phyloP scores from a whole-genome alignment of 2,113 vertebrate species.

The Theristicus caerulescens region DNA sequence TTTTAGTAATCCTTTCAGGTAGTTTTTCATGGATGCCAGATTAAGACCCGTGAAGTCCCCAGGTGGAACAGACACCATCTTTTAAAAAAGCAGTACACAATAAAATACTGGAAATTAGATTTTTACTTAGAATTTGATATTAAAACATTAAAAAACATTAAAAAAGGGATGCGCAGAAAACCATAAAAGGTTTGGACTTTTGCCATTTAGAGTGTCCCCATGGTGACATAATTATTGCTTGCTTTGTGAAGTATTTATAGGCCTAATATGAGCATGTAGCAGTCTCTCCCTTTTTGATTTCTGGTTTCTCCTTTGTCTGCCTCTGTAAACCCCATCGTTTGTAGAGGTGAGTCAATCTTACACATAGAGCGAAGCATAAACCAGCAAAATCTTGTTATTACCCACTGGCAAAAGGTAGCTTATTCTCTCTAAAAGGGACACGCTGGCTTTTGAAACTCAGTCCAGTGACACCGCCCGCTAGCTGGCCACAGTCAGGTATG shows the following conservation, averaged over 20 bases:
- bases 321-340: background rate
- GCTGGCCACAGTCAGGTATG: background rate
- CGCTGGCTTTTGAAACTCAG: background rate
- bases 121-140: background rate
- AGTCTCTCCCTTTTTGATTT: background rate
- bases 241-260: background rate
- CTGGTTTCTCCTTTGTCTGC: slow-evolving; percentile 3
- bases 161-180: background rate
- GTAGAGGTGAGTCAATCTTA: background rate
- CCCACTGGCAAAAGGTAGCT: background rate
- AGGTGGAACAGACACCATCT: background rate
- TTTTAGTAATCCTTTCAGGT: background rate
- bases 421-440: background rate
- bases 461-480: background rate
- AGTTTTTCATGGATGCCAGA: background rate
- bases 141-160: background rate
- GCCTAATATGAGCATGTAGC: background rate
- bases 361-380: background rate
- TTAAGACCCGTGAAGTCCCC: background rate
- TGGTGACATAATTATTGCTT: background rate
- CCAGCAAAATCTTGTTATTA: background rate
- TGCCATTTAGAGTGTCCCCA: background rate
- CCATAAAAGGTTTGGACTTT: background rate
- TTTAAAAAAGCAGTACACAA: background rate
- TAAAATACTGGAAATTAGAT: background rate